Evolutionary conservation across 2,888 invertebrate genomes (phyloP).

Genomic region (Epinotia brunnichana): DNA sequence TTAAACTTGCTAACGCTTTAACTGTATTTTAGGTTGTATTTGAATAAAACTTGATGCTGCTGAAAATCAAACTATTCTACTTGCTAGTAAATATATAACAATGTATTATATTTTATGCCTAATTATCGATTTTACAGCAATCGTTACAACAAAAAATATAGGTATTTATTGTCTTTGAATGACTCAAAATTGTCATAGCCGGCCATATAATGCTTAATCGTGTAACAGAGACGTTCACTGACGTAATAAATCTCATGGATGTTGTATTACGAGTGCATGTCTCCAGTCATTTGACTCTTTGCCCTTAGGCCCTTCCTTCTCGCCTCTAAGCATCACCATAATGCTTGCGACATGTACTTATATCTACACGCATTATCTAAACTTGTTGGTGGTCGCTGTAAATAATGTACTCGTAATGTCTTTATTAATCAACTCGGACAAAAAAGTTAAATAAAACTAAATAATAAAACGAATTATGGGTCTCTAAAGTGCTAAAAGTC

Average conservation of each 20-base stretch:
- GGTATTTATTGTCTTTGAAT: constrained; percentile 8
- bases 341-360: constrained; percentile 37
- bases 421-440: constrained; percentile 50
- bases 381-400: constrained; percentile 45
- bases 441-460: constrained; percentile 49
- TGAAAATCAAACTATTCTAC: no score
- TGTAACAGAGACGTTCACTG: constrained; percentile 16
- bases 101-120: no score
- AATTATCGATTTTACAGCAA: no score
- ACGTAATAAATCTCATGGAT: constrained; percentile 32
- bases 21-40: no score
- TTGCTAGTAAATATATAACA: no score
- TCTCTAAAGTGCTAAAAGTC: constrained; percentile 48
- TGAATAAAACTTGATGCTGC: no score
- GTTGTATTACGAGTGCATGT: constrained; percentile 31
- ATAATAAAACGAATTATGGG: constrained; percentile 46
- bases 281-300: constrained; percentile 29
- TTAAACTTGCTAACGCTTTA: neutral
- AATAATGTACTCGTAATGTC: constrained; percentile 55
- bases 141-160: no score
- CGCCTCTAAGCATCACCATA: constrained; percentile 32
- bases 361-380: constrained; percentile 29
- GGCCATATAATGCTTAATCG: neutral
- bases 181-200: neutral
- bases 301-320: constrained; percentile 37